These are phyloP conservation scores for Cricetomys ansorgei DNA, from an alignment of 2,113 vertebrate genomes.

Conservation along the genomic window DNA sequence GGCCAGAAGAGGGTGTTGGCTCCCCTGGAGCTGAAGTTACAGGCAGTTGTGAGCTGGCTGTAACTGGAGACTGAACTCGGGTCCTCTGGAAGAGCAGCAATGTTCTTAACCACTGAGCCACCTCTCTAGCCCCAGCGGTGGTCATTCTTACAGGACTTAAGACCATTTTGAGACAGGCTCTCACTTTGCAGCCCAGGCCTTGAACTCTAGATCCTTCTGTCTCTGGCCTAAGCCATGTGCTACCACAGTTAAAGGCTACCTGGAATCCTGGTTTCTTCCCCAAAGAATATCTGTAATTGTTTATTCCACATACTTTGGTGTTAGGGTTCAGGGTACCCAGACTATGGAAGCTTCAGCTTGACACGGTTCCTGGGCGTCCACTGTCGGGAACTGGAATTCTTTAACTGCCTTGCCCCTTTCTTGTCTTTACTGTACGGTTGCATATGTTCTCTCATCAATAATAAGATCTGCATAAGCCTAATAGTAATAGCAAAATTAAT, in stretches of 20 bases:
- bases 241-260: not conserved
- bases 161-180: not conserved
- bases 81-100: not conserved
- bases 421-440: too few species aligned
- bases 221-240: not conserved
- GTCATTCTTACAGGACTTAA: not conserved
- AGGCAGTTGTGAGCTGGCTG: not conserved
- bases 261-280: not conserved
- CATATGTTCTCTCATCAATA: too few species aligned
- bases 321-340: too few species aligned
- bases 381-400: too few species aligned
- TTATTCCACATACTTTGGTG: not conserved
- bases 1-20: not conserved
- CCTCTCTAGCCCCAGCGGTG: too few species aligned
- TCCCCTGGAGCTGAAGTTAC: not conserved
- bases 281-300: not conserved
- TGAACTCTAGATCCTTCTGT: not conserved
- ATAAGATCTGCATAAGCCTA: too few species aligned
- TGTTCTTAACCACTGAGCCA: not conserved
- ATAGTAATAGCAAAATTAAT: too few species aligned
- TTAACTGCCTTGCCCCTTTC: too few species aligned
- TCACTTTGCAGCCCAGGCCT: not conserved
- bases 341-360: too few species aligned
- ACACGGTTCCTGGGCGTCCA: too few species aligned
- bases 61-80: not conserved